Base-by-base conservation (phyloP, 2,113 vertebrate species). In the Passer domesticus region DNA sequence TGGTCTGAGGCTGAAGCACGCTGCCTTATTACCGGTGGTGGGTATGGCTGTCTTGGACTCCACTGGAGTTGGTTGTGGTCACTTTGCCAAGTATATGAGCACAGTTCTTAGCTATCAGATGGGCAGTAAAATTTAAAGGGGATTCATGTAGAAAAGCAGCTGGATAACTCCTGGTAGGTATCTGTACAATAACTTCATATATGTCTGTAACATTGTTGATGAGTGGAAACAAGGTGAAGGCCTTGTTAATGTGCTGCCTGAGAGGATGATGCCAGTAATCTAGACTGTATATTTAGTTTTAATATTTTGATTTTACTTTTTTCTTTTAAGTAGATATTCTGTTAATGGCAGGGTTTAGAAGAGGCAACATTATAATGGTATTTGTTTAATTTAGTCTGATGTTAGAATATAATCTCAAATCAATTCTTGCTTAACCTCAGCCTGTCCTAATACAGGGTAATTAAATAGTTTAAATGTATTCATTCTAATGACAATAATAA, bases 1-100 rank as follows among this genome's bases (percentile, higher is more conserved):
- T 44, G 15, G 10, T 69, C 17, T 72, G 13, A 44, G 19, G 13
- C 9, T 62, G 43, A 83, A 86, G 33, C 15, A 31, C 0, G 0
- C 14, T 85, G 21, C 35, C 27, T 69, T 83, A 4, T 72, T 62
- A 25, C 23, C 43, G 35, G 17, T 68, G 23, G 9, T 67, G 47
- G 39, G 14, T 78, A 4, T 56, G 47, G 13, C 35, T 91, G 14
- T 37, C 44, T 78, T 35, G 11, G 37, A 33, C 58, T 75, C 35
- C 3, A 1, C 0, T 89, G 24, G 67, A n/a, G 4, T 25, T 86
- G 18, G 13, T 59, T 77, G 52, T 43, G 28, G 11, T n/a, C 15
- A 7, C 30, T 91, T 89, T 67, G 7, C 27, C 28, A 69, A 15
- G 37, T 58, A 20, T 1, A 18, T 46, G 44, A 22, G 16, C 23